Percentiles rank a stretch among this genome's conserved stretches.
Conservation (phyloP, 2,888 invertebrate species). For the Stenodema calcarata region DNA sequence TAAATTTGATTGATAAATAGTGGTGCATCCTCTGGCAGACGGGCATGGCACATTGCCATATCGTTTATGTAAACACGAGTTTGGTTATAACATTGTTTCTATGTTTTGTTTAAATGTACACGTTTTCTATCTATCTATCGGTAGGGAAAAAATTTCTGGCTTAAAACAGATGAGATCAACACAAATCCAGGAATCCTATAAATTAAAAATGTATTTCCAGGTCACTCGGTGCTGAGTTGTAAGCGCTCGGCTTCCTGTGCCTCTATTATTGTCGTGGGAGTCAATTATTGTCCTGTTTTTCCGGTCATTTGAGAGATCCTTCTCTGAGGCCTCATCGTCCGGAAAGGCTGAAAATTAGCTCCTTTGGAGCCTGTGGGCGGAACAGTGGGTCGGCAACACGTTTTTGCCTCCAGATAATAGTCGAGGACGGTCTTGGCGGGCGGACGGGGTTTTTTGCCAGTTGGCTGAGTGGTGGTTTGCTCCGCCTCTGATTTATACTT, state of each 20-base stretch:
- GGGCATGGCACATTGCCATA: too few relatives aligned
- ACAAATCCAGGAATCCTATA: too few relatives aligned
- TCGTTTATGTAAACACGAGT: too few relatives aligned
- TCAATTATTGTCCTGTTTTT: constrained; percentile 1
- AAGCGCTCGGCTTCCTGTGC: neutral
- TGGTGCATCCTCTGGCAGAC: too few relatives aligned
- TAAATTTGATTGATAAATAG: too few relatives aligned
- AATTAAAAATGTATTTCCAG: too few relatives aligned
- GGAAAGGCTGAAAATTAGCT: neutral
- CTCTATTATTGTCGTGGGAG: neutral
- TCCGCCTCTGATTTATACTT: neutral
- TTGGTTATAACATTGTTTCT: too few relatives aligned
- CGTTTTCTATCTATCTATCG: too few relatives aligned
- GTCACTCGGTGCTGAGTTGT: neutral
- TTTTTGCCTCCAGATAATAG: constrained; percentile 39
- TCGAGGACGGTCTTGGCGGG: neutral
- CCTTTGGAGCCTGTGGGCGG: neutral
- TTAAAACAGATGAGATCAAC: too few relatives aligned
- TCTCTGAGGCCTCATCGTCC: neutral
- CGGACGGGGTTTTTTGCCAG: neutral
- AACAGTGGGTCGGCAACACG: neutral
- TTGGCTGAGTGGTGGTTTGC: neutral
- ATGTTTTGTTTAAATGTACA: too few relatives aligned
- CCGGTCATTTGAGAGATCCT: neutral
- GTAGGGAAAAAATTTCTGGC: too few relatives aligned